These are phyloP conservation scores for Scytalopus superciliaris DNA, from an alignment of 2,113 vertebrate genomes.

Conservation along the genomic window DNA sequence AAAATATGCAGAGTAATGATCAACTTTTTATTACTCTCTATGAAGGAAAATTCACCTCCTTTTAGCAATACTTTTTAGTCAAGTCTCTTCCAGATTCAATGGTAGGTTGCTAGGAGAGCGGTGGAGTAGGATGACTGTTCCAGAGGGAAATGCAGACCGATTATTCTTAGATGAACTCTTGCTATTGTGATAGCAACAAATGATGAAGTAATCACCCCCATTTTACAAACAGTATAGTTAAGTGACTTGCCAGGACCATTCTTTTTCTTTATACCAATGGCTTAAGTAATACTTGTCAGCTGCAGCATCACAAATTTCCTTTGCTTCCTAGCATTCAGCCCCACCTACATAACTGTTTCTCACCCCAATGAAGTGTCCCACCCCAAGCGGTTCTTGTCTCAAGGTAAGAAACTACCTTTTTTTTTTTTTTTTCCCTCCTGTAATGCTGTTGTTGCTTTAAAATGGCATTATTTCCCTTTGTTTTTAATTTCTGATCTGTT, in stretches of 20 bases:
- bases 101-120: background rate
- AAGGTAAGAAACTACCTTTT: background rate
- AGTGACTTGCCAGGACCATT: background rate
- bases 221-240: background rate
- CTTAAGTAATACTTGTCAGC: background rate
- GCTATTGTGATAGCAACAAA: background rate
- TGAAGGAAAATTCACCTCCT: background rate
- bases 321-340: background rate
- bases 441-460: background rate
- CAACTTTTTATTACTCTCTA: background rate
- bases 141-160: background rate
- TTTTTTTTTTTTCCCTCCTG: background rate
- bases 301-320: background rate
- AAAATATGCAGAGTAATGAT: background rate
- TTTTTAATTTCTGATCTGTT: background rate
- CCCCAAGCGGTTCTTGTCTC: background rate
- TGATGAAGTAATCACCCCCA: background rate
- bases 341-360: background rate
- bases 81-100: background rate
- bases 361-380: accelerated
- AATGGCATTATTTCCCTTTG: background rate
- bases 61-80: background rate
- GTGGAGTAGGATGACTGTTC: background rate
- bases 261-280: background rate
- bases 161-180: background rate